Conservation (phyloP, 2,888 invertebrate genomes). For the Synergus japonicus region DNA sequence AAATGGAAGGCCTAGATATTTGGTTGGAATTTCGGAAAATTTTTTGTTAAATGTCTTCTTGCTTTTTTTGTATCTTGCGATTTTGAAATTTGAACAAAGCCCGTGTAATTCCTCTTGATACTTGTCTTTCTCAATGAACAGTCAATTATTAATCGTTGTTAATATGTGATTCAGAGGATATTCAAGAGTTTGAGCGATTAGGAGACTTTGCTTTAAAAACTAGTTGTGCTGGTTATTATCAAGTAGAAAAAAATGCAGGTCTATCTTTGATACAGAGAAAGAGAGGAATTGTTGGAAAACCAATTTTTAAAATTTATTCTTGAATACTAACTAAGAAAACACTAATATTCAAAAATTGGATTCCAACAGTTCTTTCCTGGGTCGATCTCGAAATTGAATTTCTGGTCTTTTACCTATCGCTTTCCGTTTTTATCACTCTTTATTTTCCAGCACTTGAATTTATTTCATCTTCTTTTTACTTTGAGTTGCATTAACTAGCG, state of each 20-base stretch:
- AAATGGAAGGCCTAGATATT: neutral
- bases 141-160: constrained; percentile 29
- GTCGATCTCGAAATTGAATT: constrained; percentile 27
- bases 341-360: neutral
- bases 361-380: constrained; percentile 32
- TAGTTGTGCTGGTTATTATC: constrained; percentile 35
- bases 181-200: constrained; percentile 19
- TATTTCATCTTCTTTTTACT: constrained; percentile 41
- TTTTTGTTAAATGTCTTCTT: neutral
- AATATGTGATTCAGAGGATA: constrained; percentile 28
- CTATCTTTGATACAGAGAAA: neutral
- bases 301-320: neutral
- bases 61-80: constrained; percentile 4
- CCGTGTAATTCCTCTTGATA: constrained; percentile 33
- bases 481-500: constrained; percentile 55
- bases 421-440: constrained; percentile 20
- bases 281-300: constrained; percentile 27
- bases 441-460: constrained; percentile 19
- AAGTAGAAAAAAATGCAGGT: constrained; percentile 32
- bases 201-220: constrained; percentile 29
- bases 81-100: constrained; percentile 8
- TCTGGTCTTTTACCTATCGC: constrained; percentile 30
- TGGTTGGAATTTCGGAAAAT: neutral
- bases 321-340: neutral
- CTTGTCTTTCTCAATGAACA: constrained; percentile 21